A percentile compares a stretch with the other conserved stretches of the same genome.
Evolutionary conservation across 2,797 vertebrate species (phyloP).

Genomic region (Danio choprae): DNA sequence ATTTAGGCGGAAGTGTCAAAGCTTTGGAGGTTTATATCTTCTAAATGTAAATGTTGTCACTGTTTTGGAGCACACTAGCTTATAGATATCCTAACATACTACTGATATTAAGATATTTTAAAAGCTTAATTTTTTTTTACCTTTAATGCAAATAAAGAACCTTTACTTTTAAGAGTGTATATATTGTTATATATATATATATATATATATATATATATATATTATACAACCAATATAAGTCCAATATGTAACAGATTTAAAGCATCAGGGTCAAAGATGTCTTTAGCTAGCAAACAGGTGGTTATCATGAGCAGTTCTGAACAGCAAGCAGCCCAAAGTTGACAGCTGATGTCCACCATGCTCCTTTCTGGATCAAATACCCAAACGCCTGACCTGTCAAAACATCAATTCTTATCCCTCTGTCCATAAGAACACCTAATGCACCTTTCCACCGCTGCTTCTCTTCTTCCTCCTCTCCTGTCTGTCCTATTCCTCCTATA

Average conservation of each 20-base stretch:
- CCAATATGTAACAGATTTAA: background rate
- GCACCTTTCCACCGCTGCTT: constrained; percentile 4
- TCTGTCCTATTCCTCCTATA: constrained; percentile 55
- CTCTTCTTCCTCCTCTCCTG: constrained; percentile 4
- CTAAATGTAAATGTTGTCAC: too few species aligned
- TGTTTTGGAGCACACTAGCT: too few species aligned
- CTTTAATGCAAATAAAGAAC: too few species aligned
- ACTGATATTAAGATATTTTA: too few species aligned
- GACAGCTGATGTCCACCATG: constrained; percentile 20
- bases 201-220: too few species aligned
- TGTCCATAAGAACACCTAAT: constrained; percentile 27
- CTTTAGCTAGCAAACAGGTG: background rate
- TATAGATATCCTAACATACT: too few species aligned
- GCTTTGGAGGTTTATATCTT: too few species aligned
- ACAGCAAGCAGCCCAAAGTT: background rate
- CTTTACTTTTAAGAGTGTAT: too few species aligned
- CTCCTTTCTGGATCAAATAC: background rate
- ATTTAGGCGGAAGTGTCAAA: too few species aligned
- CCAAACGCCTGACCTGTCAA: constrained; percentile 14
- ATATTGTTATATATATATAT: too few species aligned
- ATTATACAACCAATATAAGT: background rate
- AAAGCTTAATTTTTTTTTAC: too few species aligned
- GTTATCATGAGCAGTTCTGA: background rate
- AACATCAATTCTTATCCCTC: constrained; percentile 9
- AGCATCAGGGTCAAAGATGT: background rate